Percentiles rank a stretch among this genome's conserved stretches.
Conservation (phyloP, 2,888 invertebrate species). For the Galerucella calmariensis region DNA sequence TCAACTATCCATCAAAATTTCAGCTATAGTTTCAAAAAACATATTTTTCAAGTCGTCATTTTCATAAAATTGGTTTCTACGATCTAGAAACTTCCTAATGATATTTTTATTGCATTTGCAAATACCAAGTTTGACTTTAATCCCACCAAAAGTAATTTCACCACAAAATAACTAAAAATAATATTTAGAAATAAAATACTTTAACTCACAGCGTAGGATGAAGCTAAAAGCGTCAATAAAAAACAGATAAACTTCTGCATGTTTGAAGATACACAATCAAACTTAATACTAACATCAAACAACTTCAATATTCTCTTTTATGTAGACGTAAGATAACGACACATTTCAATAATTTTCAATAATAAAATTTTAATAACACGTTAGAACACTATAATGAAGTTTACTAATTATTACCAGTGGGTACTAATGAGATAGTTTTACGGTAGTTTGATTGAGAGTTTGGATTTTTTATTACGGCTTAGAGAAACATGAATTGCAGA, state of each 20-base stretch:
- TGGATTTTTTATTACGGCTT: slow-evolving; percentile 28
- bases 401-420: background rate
- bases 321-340: background rate
- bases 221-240: background rate
- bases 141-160: background rate
- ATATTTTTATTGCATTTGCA: too few relatives aligned
- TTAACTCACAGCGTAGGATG: background rate
- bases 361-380: slow-evolving; percentile 1
- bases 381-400: background rate
- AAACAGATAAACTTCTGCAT: background rate
- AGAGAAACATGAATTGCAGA: slow-evolving; percentile 14
- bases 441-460: slow-evolving; percentile 28
- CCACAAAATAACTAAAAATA: background rate
- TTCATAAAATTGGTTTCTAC: too few relatives aligned
- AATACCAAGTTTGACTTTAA: background rate
- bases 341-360: slow-evolving; percentile 6
- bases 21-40: too few relatives aligned
- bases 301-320: slow-evolving; percentile 1
- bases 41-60: too few relatives aligned
- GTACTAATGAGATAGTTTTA: background rate
- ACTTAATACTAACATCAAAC: background rate
- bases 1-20: too few relatives aligned
- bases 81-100: too few relatives aligned
- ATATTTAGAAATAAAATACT: background rate
- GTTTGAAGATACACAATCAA: background rate